Base-by-base conservation (phyloP, 2,113 vertebrate genomes). In the Festucalex cinctus region DNA sequence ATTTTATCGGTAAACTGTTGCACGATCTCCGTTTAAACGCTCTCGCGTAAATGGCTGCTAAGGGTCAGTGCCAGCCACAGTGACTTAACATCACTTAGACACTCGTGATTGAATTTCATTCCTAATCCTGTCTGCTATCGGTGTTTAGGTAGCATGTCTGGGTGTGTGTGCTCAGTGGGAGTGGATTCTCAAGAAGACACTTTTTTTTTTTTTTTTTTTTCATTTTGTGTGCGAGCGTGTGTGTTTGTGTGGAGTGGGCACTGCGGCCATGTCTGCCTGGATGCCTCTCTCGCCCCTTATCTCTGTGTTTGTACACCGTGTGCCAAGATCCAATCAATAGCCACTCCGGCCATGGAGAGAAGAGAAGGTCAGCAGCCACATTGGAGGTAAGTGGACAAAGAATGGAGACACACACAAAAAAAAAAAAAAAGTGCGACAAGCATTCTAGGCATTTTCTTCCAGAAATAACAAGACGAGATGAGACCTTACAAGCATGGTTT, bases 271-370 rank as follows among this genome's bases (percentile, higher is more conserved):
- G 85, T 87, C 74, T 86, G 79, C 81, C 81, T 74, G 82, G 79
- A 85, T 83, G 69, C 77, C 78, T 78, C 78, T 73, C 83, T 75
- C 81, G 69, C 76, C 58, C 84, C 81, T 91, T 91, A 91, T 91
- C 90, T 86, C 83, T 76, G 83, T 91, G 88, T 91, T 91, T 92
- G 88, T 91, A 91, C 91, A 91, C 90, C 77, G 75, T 84, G 83
- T 90, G 91, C 88, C 89, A 91, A 90, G 89, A 92, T 92, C 88
- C 89, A 89, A 91, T 92, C 90, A 92, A 92, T 92, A 91, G 87
- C 83, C 83, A 87, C 84, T 89, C 87, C 86, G 82, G 82, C 88
- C 85, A 74, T 83, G 86, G 86, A 89, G 88, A 91, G 90, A 90
- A 86, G 88, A 89, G 92, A 92, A 92, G 89, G 91, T 92, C 91